phyloP scores from a whole-genome alignment of 2,113 vertebrate genomes.

The Macaca mulatta region DNA sequence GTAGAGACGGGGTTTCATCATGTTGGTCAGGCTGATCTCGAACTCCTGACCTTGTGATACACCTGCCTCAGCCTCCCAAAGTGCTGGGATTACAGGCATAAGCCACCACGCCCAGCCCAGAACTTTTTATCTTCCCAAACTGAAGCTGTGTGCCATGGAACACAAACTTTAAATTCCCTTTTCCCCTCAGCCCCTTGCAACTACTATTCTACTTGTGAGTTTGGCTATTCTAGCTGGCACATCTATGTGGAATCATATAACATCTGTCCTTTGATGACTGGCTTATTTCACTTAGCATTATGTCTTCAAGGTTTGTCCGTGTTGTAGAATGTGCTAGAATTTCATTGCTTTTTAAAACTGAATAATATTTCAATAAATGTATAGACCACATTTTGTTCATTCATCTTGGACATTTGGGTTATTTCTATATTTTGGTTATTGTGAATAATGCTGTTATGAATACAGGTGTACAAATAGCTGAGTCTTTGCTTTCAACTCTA shows the following conservation, averaged over 20 bases:
- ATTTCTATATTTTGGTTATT: conserved; percentile 1
- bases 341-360: not conserved
- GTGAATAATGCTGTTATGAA: not conserved
- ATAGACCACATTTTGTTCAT: not conserved
- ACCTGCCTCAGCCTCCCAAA: too few relatives aligned
- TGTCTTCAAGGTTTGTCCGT: not conserved
- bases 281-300: not conserved
- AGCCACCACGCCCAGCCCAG: not conserved
- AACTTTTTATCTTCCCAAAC: not conserved
- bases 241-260: not conserved
- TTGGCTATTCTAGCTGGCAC: not conserved
- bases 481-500: not conserved
- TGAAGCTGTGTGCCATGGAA: not conserved
- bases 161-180: not conserved
- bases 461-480: not conserved
- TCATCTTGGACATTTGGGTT: not conserved
- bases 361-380: not conserved
- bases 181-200: not conserved
- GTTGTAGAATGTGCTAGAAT: not conserved
- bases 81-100: too few relatives aligned
- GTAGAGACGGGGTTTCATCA: too few relatives aligned
- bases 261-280: not conserved
- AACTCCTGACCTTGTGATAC: too few relatives aligned
- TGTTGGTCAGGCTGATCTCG: too few relatives aligned
- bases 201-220: not conserved